Evolutionary conservation across 2,888 invertebrate genomes (phyloP), one percentile per base, ranked within the genome.

Genomic region (Dastarcus helophoroides): DNA sequence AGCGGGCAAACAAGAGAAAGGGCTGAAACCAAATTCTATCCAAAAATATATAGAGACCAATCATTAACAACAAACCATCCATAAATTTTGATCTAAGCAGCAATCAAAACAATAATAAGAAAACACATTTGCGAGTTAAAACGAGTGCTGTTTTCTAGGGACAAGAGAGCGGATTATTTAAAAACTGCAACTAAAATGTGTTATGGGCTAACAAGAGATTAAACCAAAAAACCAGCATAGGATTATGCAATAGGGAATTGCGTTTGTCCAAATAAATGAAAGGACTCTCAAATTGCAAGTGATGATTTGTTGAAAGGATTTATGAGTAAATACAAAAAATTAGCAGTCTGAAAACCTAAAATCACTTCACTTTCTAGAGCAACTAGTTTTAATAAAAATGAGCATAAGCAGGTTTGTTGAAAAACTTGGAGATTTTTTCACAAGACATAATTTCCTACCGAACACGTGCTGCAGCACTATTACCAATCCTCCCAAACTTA

Each of bases 401-500:
- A 23, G 9, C 19, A 8, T 17, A 17, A 24, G 26, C 9, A 37
- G 11, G 16, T 40, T 40, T 32, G 39, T 37, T 31, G 39, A 40
- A 15, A 40, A 40, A 23, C 19, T 33, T 17, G 35, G 21, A 26
- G 32, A 9, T 32, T 32, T 39, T 14, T n/a, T n/a, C n/a, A n/a
- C n/a, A n/a, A n/a, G n/a, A n/a, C n/a, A n/a, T n/a, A n/a, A n/a
- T n/a, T n/a, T n/a, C n/a, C n/a, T n/a, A n/a, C n/a, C n/a, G n/a
- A n/a, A n/a, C n/a, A n/a, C n/a, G n/a, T n/a, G n/a, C n/a, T n/a
- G n/a, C n/a, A n/a, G n/a, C n/a, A n/a, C n/a, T n/a, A n/a, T n/a
- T n/a, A n/a, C n/a, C n/a, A 33, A 31, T 36, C 38, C 39, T 15
- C 38, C 41, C 26, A 40, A 40, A 33, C 26, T 40, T 13, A 40